A percentile compares a stretch with the other conserved stretches of the same genome.
Conservation (phyloP, 2,113 vertebrate species). For the Emydocephalus ijimae region DNA sequence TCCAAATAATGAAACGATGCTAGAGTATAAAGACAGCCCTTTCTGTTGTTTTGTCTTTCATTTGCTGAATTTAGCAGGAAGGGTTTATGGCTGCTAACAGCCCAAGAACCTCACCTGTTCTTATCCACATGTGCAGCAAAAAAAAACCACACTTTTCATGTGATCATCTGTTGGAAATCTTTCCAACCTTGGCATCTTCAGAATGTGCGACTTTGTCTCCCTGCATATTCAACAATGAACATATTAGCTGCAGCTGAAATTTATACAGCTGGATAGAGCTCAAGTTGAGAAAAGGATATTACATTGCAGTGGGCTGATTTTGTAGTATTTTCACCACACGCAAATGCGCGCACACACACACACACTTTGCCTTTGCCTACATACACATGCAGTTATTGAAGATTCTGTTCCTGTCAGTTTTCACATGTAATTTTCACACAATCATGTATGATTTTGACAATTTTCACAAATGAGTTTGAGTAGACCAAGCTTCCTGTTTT, state of each 20-base stretch:
- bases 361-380: background rate
- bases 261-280: background rate
- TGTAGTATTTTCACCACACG: conserved; percentile 4
- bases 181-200: background rate
- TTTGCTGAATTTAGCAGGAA: background rate
- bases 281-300: background rate
- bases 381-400: background rate
- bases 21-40: background rate
- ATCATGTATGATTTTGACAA: background rate
- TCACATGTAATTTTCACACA: background rate
- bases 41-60: background rate
- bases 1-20: background rate
- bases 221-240: background rate
- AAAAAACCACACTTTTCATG: background rate
- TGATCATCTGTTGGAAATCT: background rate
- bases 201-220: background rate
- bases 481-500: background rate
- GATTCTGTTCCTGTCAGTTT: background rate
- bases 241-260: background rate
- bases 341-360: background rate
- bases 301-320: conserved; percentile 12
- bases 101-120: background rate
- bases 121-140: background rate
- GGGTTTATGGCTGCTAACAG: background rate
- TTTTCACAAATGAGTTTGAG: background rate